phyloP scores from a whole-genome alignment of 92 coral and sea anemone species.

The Umimayanthus kanabou region DNA sequence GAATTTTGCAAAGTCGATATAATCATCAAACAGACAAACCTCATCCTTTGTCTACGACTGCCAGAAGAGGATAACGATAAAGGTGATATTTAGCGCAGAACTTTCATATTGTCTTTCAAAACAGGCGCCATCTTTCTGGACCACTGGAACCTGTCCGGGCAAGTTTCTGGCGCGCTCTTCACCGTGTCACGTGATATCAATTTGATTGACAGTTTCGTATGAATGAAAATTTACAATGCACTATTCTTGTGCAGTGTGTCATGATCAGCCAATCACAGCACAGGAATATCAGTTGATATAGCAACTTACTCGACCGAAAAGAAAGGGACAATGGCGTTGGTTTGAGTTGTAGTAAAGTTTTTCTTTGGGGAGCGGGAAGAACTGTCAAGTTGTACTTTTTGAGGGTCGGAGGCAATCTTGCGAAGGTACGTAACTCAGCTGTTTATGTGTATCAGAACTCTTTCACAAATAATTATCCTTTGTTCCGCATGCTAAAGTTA shows the following conservation, averaged over 20 bases:
- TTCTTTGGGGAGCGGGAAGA: slow-evolving; percentile 47
- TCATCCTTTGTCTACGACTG: background rate
- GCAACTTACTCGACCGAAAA: slow-evolving; percentile 86
- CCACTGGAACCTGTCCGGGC: slow-evolving; percentile 66
- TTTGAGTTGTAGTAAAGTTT: slow-evolving; percentile 79
- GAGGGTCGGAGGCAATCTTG: background rate
- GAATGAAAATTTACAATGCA: slow-evolving; percentile 75
- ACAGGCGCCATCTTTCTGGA: slow-evolving; percentile 37
- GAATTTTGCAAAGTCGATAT: too few relatives aligned
- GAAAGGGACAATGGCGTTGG: slow-evolving; percentile 93
- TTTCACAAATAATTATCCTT: background rate
- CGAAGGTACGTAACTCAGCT: slow-evolving; percentile 16
- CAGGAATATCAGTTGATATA: slow-evolving; percentile 80
- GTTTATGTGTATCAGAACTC: background rate
- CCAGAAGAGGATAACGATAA: background rate
- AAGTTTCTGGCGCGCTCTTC: slow-evolving; percentile 76
- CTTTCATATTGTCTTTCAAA: slow-evolving; percentile 12
- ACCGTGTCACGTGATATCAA: slow-evolving; percentile 65
- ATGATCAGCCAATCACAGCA: slow-evolving; percentile 68
- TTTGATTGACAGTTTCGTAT: slow-evolving; percentile 82
- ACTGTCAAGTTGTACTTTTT: slow-evolving; percentile 25
- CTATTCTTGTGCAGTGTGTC: slow-evolving; percentile 55
- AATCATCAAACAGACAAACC: background rate
- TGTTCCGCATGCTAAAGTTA: background rate
- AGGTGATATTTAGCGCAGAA: background rate